These are phyloP conservation scores for Candidula unifasciata DNA, from an alignment of 2,888 invertebrate genomes.

Conservation along the genomic window DNA sequence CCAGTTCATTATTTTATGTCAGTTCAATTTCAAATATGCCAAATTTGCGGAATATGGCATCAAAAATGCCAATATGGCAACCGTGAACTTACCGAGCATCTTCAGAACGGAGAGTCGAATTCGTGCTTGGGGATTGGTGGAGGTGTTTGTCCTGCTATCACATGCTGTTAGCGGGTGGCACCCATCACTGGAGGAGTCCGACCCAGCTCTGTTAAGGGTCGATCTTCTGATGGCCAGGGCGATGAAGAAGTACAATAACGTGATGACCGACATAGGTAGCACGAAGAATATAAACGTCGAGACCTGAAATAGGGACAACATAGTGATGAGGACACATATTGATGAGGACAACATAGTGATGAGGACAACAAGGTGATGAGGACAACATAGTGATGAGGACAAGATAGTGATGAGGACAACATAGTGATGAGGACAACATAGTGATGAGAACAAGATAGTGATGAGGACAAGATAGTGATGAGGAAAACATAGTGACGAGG, in stretches of 20 bases:
- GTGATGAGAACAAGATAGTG: too few relatives aligned
- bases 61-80: too few relatives aligned
- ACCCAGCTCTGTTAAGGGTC: constrained; percentile 60
- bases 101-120: constrained; percentile 79
- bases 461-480: too few relatives aligned
- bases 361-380: too few relatives aligned
- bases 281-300: constrained; percentile 89
- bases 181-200: constrained; percentile 56
- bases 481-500: too few relatives aligned
- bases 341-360: too few relatives aligned
- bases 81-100: constrained; percentile 81
- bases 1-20: too few relatives aligned
- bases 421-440: too few relatives aligned
- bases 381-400: too few relatives aligned
- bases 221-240: constrained; percentile 73
- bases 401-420: not conserved
- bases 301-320: constrained; percentile 73
- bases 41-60: too few relatives aligned
- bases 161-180: not conserved
- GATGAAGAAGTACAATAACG: constrained; percentile 84
- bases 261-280: constrained; percentile 91
- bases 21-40: too few relatives aligned
- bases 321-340: not conserved
- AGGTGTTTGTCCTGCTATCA: constrained; percentile 9
- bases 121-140: constrained; percentile 63